Evolutionary conservation across 2,797 vertebrate species (phyloP), one percentile per base, ranked within the genome.

Genomic region (Sitta carolinensis): DNA sequence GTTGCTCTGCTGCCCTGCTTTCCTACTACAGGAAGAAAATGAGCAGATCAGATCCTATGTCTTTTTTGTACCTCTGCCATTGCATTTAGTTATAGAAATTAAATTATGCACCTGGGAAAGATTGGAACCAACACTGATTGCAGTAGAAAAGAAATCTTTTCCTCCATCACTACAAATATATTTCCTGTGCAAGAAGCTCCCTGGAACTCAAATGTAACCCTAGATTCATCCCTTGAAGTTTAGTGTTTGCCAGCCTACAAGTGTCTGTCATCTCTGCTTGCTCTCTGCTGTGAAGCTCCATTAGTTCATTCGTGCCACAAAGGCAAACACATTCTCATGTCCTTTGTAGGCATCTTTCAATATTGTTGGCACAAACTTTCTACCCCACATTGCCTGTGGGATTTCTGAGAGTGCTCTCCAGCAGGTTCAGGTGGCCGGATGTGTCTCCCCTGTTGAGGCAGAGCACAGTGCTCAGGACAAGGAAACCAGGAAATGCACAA

Each of bases 321-420:
- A 78, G 91, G 27, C 61, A 89, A 73, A 85, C 30, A 7, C 18
- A 12, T 30, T 30, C 93, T 88, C 34, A 15, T 30, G 9, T 32
- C 66, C 32, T 87, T 84, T 74, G 34, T 20, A 64, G 80, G 58
- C 38, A 58, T 55, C 27, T 54, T 57, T 42, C 4, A 3, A 30
- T 21, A 13, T 10, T 29, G 13, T 10, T 90, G 90, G 48, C 38
- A 50, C 30, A n/a, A 85, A 78, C 4, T 26, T 59, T 72, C 36
- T 62, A 64, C 72, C 52, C 38, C 83, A 89, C 69, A 38, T 61
- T 94, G 77, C 66, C 47, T 42, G 1, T 55, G 87, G 88, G 43
- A 54, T 84, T 93, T 93, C 88, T 63, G 23, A 43, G 64, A 93
- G 87, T 52, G 89, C 34, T 88, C 63, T 90, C 62, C 83, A 68